These are phyloP conservation scores for Sebastes iracundus DNA, from an alignment of 2,797 vertebrate genomes.

Conservation along the genomic window DNA sequence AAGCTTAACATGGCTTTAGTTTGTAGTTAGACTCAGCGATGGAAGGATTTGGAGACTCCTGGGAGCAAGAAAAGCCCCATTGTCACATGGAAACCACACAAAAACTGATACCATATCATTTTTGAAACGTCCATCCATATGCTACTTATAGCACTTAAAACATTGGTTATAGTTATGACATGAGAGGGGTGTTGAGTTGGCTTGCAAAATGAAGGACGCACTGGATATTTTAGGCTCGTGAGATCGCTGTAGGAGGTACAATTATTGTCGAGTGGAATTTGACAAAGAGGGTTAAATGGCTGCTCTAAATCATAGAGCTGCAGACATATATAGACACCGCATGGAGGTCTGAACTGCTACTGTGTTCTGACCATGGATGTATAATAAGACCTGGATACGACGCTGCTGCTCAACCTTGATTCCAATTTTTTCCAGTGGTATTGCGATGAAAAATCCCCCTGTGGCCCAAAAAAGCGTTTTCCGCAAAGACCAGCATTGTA, in stretches of 20 bases:
- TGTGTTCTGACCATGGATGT: not conserved
- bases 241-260: conserved; percentile 70
- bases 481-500: no score
- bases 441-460: no score
- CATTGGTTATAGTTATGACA: conserved; percentile 52
- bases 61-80: conserved; percentile 26
- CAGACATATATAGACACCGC: conserved; percentile 45
- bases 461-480: no score
- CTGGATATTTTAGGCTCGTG: conserved; percentile 62
- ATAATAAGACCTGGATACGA: not conserved
- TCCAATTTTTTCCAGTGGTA: no score
- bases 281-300: conserved; percentile 55
- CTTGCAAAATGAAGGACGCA: conserved; percentile 48
- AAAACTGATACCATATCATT: conserved; percentile 58
- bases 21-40: not conserved
- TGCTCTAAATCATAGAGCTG: conserved; percentile 73
- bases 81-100: conserved; percentile 55
- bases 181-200: conserved; percentile 34
- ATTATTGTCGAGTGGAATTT: conserved; percentile 66
- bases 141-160: conserved; percentile 66
- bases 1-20: not conserved
- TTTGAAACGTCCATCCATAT: conserved; percentile 43
- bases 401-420: no score
- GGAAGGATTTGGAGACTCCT: not conserved
- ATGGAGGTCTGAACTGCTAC: conserved; percentile 33